Evolutionary conservation across 2,888 invertebrate species (phyloP), one percentile per base, ranked within the genome.

Genomic region (Octodonta nipae): DNA sequence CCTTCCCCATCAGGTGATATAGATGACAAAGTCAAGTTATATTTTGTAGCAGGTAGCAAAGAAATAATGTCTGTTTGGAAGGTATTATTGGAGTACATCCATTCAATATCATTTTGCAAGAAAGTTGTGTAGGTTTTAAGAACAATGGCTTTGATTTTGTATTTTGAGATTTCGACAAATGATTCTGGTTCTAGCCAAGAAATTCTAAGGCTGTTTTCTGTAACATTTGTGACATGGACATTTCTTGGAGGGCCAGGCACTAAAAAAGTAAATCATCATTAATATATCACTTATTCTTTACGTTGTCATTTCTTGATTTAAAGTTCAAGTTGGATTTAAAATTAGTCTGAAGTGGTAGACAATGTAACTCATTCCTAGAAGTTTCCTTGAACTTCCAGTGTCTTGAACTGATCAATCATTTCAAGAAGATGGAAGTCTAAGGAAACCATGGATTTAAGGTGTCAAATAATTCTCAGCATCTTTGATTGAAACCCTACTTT

Each of bases 1-100:
- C 84, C 81, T 37, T 60, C 62, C 8, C 67, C 74, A 43, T 68
- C 64, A 38, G 55, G 66, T 55, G 75, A 77, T 13, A 68, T 63
- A 1, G 85, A 82, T 14, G 67, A 66, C 2, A 89, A 68, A 20
- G 76, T 75, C 13, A 89, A 66, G 42, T 78, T 77, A 55, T 88
- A 89, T 34, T 65, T 64, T 0, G 82, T 78, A 1, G 82, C 85
- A 0, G 87, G 78, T 40, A 78, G 71, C 2, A 89, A 56, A 49
- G 71, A 73, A 10, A 70, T 63, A 10, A 78, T 55, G 48, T 73
- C 71, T 17, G 68, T 67, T 38, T 66, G 64, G 12, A 66, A 63
- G 27, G 73, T 74, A 28, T 63, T 64, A 50, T 71, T 75, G 8
- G 71, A 67, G 15, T 75, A 70, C 38, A 65, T 64, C 68, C 73